Evolutionary conservation across 2,113 vertebrate species (phyloP), one percentile per base, ranked within the genome.

Genomic region (Periophthalmus modestus): DNA sequence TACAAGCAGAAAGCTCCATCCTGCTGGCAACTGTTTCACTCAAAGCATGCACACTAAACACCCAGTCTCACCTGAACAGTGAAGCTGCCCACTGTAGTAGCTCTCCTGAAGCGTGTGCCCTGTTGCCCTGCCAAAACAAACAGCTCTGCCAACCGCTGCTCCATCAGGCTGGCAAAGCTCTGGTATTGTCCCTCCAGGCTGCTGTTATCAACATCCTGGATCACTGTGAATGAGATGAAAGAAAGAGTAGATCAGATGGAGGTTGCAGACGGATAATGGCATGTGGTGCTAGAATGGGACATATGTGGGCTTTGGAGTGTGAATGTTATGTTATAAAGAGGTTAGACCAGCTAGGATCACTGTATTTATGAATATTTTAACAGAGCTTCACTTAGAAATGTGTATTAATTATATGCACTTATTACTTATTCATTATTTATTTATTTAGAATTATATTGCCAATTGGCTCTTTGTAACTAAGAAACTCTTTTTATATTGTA

Each of bases 111-210:
- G 1, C 97, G 80, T 39, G 92, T 90, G 55, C 96, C 95, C 83
- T 99, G 97, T 77, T 97, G 96, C 72, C 95, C 93, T 24, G 97
- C 97, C 90, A 96, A 93, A 92, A 96, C 94, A 69, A 99, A 98
- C 9, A 98, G 91, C 15, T 96, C 96, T 39, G 96, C 97, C 89
- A 99, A 79, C n/a, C 96, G 94, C 86, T 96, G 96, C 88, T 99
- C 98, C 98, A 99, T 99, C 81, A 98, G 81, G 23, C 95, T 95
- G 72, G 97, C 96, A 69, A 99, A 99, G 92, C 97, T 98, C 88
- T 98, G 97, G 80, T 97, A 98, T 89, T 96, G 96, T 80, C 93
- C 91, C 66, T 96, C 96, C 90, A 99, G 91, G 34, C 96, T 94
- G 0, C 93, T 92, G 55, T 95, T 95, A 75, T 97, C 96, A 58